Evolutionary conservation across 2,113 vertebrate species (phyloP), one percentile per base, ranked within the genome.

Genomic region (Cichladusa arquata): DNA sequence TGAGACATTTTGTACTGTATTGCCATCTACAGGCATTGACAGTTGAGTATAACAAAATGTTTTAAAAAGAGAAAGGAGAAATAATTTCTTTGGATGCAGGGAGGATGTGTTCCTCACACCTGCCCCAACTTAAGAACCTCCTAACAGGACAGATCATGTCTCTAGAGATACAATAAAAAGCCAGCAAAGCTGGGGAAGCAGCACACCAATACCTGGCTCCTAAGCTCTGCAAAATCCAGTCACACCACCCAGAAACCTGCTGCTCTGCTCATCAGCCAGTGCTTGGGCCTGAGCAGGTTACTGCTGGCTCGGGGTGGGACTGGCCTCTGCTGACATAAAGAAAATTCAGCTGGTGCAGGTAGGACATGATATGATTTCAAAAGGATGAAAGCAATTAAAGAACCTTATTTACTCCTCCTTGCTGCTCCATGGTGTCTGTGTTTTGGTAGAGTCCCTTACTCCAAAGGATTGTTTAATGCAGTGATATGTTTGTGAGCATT

Each of bases 1-100:
- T 51, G 8, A 6, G 58, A 17, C 0, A 2, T 16, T 83, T 88
- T 65, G 60, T 58, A 16, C 40, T 53, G 5, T 31, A 48, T 81
- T 64, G 22, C 45, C 50, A 67, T 81, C 31, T 45, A 40, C 20
- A 54, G 60, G 38, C 70, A 53, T 33, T 19, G 47, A 28, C 20
- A 87, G 45, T 6, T n/a, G 19, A 65, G 6, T 29, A 40, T 3
- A 65, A 26, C 9, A 65, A 69, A 81, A 53, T 7, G 19, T 38
- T 36, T 7, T 0, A 34, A 48, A 69, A 23, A 45, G 6, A 64
- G 14, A 72, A 72, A 34, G 6, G 15, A 87, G 26, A 86, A 82
- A 58, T 17, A 0, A 1, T 16, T 64, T 72, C 33, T 57, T 56
- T 6, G 2, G 29, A 33, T 36, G 19, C 5, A 16, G 26, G 17